These are phyloP conservation scores for Netelia virgata DNA, from an alignment of 2,888 invertebrate genomes.

Conservation along the genomic window DNA sequence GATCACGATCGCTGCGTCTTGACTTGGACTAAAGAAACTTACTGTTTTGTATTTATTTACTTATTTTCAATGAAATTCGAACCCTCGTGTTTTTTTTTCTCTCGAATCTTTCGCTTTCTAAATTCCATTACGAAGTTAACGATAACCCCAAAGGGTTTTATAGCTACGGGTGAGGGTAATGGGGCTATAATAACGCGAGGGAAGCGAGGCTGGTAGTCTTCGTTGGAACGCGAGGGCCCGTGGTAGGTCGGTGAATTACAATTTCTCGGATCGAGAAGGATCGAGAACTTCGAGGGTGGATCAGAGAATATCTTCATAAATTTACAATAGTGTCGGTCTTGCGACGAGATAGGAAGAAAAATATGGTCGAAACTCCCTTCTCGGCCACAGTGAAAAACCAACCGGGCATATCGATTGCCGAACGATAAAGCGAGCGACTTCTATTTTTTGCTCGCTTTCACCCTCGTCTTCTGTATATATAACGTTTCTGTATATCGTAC, in stretches of 20 bases:
- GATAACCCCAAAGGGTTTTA: too few species aligned
- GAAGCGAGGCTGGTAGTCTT: neutral
- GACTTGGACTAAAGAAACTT: too few species aligned
- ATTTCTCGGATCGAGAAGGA: constrained; percentile 1
- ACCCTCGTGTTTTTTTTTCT: too few species aligned
- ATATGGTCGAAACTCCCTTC: neutral
- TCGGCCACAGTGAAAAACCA: neutral
- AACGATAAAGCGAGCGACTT: constrained; percentile 39
- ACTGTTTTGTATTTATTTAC: too few species aligned
- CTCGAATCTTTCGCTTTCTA: too few species aligned
- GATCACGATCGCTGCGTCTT: too few species aligned
- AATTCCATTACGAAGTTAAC: too few species aligned
- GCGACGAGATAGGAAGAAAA: neutral
- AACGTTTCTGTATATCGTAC: neutral
- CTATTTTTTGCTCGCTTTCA: constrained; percentile 49
- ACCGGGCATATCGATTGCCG: constrained; percentile 42
- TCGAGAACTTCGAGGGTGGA: neutral
- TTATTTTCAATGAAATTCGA: too few species aligned
- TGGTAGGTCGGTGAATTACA: constrained; percentile 28
- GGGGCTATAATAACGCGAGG: neutral
- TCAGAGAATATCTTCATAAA: neutral
- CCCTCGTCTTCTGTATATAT: neutral
- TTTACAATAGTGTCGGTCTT: neutral
- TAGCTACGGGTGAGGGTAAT: neutral
- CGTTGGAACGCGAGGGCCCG: neutral